Evolutionary conservation across 2,113 vertebrate species (phyloP).

Genomic region (Motacilla tschutschensis): DNA sequence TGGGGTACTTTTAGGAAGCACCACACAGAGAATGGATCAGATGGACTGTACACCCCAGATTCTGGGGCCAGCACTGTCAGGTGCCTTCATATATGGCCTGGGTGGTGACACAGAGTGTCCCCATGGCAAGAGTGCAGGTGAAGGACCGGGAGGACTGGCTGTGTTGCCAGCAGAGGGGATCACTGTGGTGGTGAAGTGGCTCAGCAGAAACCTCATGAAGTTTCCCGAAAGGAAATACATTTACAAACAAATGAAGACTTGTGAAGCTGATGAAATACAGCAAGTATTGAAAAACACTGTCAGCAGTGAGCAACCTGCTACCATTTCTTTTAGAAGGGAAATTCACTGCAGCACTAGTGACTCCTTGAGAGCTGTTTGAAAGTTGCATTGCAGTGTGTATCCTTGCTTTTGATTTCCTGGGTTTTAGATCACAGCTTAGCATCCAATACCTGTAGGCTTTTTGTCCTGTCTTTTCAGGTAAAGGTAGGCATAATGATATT

Average conservation of each 20-base stretch:
- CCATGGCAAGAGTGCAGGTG: background rate
- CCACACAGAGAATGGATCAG: background rate
- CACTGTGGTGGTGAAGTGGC: background rate
- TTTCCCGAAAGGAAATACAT: background rate
- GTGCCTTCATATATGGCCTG: background rate
- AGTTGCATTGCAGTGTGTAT: background rate
- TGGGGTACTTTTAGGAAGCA: background rate
- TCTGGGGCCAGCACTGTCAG: background rate
- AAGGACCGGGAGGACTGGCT: background rate
- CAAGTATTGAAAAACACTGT: background rate
- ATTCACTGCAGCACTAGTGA: background rate
- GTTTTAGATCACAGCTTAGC: background rate
- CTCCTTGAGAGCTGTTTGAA: background rate
- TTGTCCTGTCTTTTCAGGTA: background rate
- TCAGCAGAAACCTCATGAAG: background rate
- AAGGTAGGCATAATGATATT: background rate
- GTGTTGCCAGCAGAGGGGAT: background rate
- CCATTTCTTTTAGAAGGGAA: background rate
- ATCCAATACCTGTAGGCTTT: background rate
- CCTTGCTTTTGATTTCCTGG: background rate
- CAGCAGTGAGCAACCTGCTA: background rate
- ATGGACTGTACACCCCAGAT: no score
- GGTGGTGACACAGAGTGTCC: rapidly evolving
- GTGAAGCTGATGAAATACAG: background rate
- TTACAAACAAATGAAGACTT: background rate